Evolutionary conservation across 2,113 vertebrate species (phyloP), one percentile per base, ranked within the genome.

Genomic region (Morone saxatilis): DNA sequence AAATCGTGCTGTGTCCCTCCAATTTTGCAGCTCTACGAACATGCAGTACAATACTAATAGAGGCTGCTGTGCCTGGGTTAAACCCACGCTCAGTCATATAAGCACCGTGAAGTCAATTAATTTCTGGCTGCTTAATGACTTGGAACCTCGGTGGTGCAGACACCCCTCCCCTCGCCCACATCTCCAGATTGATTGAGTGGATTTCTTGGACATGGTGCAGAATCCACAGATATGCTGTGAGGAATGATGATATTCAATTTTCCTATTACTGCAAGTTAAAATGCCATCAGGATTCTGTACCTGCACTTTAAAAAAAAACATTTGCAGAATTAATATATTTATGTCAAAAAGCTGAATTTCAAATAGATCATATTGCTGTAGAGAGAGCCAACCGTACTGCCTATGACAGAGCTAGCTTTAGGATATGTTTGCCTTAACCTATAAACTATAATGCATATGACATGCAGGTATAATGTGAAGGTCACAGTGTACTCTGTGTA

Each of bases 61-160:
- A 87, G 88, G 88, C 88, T 88, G 88, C 90, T 66, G 84, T 73
- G 86, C 86, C 80, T 88, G 90, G 90, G 86, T 92, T 93, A 94
- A 93, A 92, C 88, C 87, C 86, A 92, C 82, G 89, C 91, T 92
- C 89, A 91, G 90, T 85, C 87, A 89, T 76, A 93, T 93, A 93
- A 93, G 92, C 88, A 92, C 91, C 87, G 76, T 91, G 89, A 92
- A 94, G 93, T 94, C 94, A 94, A 95, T 95, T 95, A 94, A 95
- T 95, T 94, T 95, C 94, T 91, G 85, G 87, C 87, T 94, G 94
- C 92, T 95, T 95, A 95, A 95, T 95, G 95, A 94, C 92, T 92
- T 92, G 94, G 93, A 94, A 94, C 92, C 67, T 88, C 92, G 61
- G 84, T 51, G 86, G 85, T 85, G 93, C 88, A 84, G 90, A 89